Base-by-base conservation (phyloP, 2,888 invertebrate genomes). In the Temnothorax rugatulus region DNA sequence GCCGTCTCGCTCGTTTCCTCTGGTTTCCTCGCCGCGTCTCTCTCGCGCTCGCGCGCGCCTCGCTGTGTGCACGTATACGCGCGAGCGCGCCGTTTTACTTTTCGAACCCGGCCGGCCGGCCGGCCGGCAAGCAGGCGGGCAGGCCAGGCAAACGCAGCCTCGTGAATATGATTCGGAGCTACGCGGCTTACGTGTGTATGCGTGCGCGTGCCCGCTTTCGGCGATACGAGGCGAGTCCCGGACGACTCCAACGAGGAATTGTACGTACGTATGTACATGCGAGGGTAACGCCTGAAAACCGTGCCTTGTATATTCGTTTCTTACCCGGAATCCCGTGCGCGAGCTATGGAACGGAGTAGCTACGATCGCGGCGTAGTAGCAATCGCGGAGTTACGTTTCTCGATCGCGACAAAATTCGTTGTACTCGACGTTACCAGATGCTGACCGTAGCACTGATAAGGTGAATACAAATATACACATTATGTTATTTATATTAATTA, bases 51-150 rank as follows among this genome's bases (percentile, higher is more conserved):
- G 29, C 50, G 1, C 44, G 18, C 59, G 25, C 83, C 50, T 11
- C 41, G n/a, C 38, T 50, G 1, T 29, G 74, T 50, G 34, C 61
- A 4, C 83, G 38, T n/a, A 15, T 2, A 68, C 54, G 13, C 41
- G 86, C 83, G 44, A 77, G 34, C 84, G 84, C 66, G 86, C 87
- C 85, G 88, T 86, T 89, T 91, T 91, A 89, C 90, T 91, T 92
- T 92, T 91, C 90, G 87, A 90, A 87, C 84, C 84, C 86, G 86
- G 86, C 76, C 38, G 77, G 52, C 25, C 47, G 34, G 34, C 34
- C 74, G 29, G 29, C 29, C 38, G 77, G 52, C 25, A 34, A 18
- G 34, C 34, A 59, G 59, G 52, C 47, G 3, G 29, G 29, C 29
- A 29, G 29, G 29, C 47, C 59, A 21, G 59, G 84, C 87, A 18